A percentile compares a stretch with the other conserved stretches of the same genome.
phyloP scores from a whole-genome alignment of 2,113 vertebrate species.

The Rousettus leschenaultii region DNA sequence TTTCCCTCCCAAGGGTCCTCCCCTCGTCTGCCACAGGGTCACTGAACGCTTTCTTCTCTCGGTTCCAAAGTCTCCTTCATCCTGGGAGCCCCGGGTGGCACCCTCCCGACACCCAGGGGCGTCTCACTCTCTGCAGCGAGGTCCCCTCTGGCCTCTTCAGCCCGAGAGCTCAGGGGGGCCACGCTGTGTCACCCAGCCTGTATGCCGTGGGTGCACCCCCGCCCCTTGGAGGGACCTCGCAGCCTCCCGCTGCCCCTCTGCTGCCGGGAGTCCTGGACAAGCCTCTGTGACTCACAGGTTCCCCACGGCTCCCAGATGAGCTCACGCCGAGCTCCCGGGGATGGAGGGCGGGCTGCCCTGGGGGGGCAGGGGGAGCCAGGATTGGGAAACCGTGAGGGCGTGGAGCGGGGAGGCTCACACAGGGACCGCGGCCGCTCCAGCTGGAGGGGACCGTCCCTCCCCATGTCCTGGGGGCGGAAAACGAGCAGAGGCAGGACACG shows the following conservation, averaged over 20 bases:
- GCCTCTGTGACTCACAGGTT: conserved; percentile 61
- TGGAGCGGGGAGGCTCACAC: not conserved
- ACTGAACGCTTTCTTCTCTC: not conserved
- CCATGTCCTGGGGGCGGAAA: not conserved
- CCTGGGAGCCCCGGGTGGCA: fast-evolving
- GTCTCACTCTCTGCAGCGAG: no score
- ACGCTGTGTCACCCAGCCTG: not conserved
- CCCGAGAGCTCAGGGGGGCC: not conserved
- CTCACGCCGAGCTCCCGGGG: conserved; percentile 62
- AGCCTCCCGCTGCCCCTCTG: not conserved
- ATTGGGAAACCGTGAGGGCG: conserved; percentile 2
- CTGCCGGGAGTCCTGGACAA: conserved; percentile 18
- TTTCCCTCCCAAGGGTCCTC: not conserved
- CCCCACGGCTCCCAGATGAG: conserved; percentile 67
- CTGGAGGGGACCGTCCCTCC: no score
- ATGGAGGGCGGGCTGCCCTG: not conserved
- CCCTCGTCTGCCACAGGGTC: not conserved
- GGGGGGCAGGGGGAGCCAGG: not conserved
- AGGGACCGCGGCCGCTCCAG: not conserved
- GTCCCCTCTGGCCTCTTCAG: not conserved
- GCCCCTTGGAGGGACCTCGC: not conserved
- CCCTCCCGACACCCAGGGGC: not conserved
- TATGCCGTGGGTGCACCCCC: fast-evolving
- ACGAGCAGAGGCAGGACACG: not conserved
- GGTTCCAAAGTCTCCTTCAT: not conserved